phyloP scores from a whole-genome alignment of 53 echinoderm and acorn worm species.

The Stichopus horrens region DNA sequence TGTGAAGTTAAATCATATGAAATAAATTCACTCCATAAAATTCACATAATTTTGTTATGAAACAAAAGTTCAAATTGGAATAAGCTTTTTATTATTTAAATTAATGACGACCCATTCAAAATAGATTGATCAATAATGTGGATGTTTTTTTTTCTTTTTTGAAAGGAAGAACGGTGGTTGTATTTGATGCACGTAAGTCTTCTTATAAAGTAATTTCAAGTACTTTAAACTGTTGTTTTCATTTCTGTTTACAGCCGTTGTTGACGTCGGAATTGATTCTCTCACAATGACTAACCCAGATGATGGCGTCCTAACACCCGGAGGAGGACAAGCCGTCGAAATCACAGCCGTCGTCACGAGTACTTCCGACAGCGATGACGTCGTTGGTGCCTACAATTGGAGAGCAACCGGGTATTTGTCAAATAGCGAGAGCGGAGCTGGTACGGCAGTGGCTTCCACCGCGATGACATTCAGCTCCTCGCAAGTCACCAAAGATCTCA shows the following conservation, averaged over 20 bases:
- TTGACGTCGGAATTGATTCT: constrained; percentile 47
- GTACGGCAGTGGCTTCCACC: constrained; percentile 46
- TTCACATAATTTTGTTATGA: too few relatives aligned
- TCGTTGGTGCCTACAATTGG: constrained; percentile 73
- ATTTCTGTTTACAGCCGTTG: constrained; percentile 46
- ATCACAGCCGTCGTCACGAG: constrained; percentile 52
- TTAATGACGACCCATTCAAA: too few relatives aligned
- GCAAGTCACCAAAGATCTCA: constrained; percentile 53
- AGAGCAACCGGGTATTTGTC: constrained; percentile 51
- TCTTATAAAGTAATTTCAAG: neutral
- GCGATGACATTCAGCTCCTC: constrained; percentile 47
- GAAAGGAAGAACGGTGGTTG: too few relatives aligned
- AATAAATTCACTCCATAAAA: too few relatives aligned
- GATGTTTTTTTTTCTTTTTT: too few relatives aligned
- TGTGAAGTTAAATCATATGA: too few relatives aligned
- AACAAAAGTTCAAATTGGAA: too few relatives aligned
- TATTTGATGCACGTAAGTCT: too few relatives aligned
- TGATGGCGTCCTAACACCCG: constrained; percentile 49
- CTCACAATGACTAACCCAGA: constrained; percentile 71
- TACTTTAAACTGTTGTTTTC: neutral
- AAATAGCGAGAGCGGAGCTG: constrained; percentile 38
- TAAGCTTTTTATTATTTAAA: too few relatives aligned
- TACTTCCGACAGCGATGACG: constrained; percentile 39
- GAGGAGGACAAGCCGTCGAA: constrained; percentile 74
- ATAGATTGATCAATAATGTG: too few relatives aligned